Evolutionary conservation across 2,113 vertebrate genomes (phyloP).

Genomic region (Cricetomys ansorgei): DNA sequence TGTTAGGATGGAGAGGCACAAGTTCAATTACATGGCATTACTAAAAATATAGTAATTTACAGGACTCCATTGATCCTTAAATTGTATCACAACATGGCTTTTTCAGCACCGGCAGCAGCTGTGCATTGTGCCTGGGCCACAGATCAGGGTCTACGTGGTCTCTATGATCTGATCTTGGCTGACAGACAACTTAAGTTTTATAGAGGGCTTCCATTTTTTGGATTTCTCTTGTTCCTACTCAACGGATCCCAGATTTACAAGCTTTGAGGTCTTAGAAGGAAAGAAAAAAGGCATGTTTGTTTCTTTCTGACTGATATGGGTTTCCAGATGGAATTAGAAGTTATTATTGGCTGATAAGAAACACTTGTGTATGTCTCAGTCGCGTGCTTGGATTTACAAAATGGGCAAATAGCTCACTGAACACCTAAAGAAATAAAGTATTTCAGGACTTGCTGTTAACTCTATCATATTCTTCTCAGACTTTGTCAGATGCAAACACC

Average conservation of each 20-base stretch:
- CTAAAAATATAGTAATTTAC: constrained; percentile 80
- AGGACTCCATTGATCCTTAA: constrained; percentile 51
- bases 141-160: constrained; percentile 54
- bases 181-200: constrained; percentile 43
- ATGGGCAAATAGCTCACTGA: constrained; percentile 65
- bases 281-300: constrained; percentile 57
- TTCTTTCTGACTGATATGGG: constrained; percentile 55
- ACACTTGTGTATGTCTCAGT: constrained; percentile 60
- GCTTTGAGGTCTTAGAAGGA: constrained; percentile 50
- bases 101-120: constrained; percentile 31
- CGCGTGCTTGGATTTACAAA: constrained; percentile 49
- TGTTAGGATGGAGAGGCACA: constrained; percentile 73
- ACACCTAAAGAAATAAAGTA: constrained; percentile 72
- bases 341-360: constrained; percentile 74
- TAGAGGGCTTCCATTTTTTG: constrained; percentile 27
- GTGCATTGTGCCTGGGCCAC: constrained; percentile 8
- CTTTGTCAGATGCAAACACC: constrained; percentile 60
- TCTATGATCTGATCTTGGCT: constrained; percentile 47
- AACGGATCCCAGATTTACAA: constrained; percentile 68
- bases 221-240: constrained; percentile 26
- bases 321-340: constrained; percentile 74
- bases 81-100: not conserved
- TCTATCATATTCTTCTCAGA: constrained; percentile 48
- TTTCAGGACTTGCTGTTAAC: constrained; percentile 65
- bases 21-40: constrained; percentile 65